Percentiles rank a stretch among this genome's conserved stretches.
Conservation (phyloP, 2,888 invertebrate species). For the Euzophera pinguis region DNA sequence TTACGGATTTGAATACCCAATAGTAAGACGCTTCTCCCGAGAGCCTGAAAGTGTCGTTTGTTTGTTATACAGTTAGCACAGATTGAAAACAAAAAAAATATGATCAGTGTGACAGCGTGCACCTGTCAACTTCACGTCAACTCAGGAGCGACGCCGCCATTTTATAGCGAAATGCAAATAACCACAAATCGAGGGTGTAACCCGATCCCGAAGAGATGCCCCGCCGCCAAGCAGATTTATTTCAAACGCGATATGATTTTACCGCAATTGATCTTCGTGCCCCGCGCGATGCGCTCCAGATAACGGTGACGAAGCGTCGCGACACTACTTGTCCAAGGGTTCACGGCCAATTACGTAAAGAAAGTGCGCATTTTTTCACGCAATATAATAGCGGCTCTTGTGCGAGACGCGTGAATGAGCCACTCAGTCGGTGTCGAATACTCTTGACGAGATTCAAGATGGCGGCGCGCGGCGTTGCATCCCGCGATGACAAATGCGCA, state of each 20-base stretch:
- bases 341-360: conserved; percentile 62
- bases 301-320: conserved; percentile 34
- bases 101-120: conserved; percentile 39
- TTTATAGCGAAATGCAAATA: conserved; percentile 72
- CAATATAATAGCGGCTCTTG: conserved; percentile 49
- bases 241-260: conserved; percentile 73
- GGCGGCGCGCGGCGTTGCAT: conserved; percentile 54
- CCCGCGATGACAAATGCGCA: conserved; percentile 57
- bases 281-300: conserved; percentile 32
- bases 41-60: neutral
- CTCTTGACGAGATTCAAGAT: conserved; percentile 56
- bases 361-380: conserved; percentile 53
- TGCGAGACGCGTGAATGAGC: conserved; percentile 52
- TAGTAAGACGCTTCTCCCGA: neutral
- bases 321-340: conserved; percentile 31
- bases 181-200: conserved; percentile 70
- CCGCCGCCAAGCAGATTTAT: conserved; percentile 64
- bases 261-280: conserved; percentile 57
- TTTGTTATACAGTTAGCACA: conserved; percentile 11
- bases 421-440: conserved; percentile 67
- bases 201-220: conserved; percentile 57
- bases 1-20: conserved; percentile 10
- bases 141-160: conserved; percentile 53
- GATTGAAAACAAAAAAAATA: conserved; percentile 35
- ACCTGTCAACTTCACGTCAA: conserved; percentile 71